Evolutionary conservation across 2,797 vertebrate genomes (phyloP).

Genomic region (Mallotus villosus): DNA sequence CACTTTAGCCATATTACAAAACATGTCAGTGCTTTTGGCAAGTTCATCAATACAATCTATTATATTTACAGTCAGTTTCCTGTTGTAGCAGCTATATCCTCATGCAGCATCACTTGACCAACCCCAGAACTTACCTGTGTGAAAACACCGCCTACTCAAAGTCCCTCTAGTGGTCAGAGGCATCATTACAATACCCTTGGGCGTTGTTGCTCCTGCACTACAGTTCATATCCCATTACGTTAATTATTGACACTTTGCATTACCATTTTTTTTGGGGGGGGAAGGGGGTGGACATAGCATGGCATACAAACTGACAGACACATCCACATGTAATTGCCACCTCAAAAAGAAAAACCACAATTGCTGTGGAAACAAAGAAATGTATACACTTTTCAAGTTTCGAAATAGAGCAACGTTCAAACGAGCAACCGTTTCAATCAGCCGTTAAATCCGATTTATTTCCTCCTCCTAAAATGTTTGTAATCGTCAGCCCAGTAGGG

Average conservation of each 20-base stretch:
- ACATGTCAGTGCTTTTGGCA: constrained; percentile 28
- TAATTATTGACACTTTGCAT: not conserved
- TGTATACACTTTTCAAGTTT: no score
- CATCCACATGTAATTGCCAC: not conserved
- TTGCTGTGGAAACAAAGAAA: no score
- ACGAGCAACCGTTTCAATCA: not conserved
- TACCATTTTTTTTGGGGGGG: not conserved
- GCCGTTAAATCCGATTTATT: not conserved
- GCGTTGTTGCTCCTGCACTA: constrained; percentile 3
- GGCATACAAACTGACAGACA: not conserved
- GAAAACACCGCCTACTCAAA: constrained; percentile 28
- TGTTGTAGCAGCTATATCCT: not conserved
- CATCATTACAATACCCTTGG: constrained; percentile 47
- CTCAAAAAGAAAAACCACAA: not conserved
- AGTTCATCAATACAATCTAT: constrained; percentile 4
- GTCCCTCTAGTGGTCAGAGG: constrained; percentile 71
- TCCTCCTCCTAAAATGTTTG: not conserved
- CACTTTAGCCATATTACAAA: constrained; percentile 18
- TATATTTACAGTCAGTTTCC: not conserved
- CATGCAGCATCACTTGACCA: not conserved
- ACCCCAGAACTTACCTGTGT: not conserved
- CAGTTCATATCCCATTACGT: not conserved
- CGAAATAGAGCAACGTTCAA: no score
- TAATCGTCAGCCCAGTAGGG: constrained; percentile 43
- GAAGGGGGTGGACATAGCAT: not conserved